These are phyloP conservation scores for Pogonognathellus flavescens DNA, from an alignment of 1,140 invertebrate species.

Conservation along the genomic window DNA sequence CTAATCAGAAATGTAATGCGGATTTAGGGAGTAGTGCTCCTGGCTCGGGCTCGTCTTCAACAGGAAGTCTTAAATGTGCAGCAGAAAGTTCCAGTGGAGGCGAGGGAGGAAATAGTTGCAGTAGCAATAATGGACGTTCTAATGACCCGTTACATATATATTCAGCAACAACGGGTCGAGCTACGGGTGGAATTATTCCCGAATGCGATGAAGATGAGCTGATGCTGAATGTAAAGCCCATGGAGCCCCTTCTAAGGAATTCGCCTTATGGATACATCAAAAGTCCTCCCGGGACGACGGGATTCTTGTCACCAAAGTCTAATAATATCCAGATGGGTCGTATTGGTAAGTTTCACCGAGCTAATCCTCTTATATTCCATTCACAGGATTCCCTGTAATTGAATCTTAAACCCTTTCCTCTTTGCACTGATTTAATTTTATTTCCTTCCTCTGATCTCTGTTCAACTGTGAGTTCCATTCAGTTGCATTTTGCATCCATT, in stretches of 20 bases:
- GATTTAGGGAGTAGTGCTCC: constrained; percentile 23
- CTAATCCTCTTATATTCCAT: constrained; percentile 37
- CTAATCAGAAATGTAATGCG: not conserved
- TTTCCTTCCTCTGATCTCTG: not conserved
- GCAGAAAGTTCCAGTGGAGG: constrained; percentile 7
- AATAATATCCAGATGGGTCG: constrained; percentile 42
- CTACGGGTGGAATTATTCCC: constrained; percentile 57
- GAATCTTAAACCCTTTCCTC: constrained; percentile 13
- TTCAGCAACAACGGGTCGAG: not conserved
- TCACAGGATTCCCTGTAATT: constrained; percentile 23
- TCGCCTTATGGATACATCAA: constrained; percentile 77
- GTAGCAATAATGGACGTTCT: constrained; percentile 13
- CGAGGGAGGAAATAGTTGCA: constrained; percentile 2
- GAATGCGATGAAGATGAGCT: constrained; percentile 80
- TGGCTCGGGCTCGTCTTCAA: not conserved
- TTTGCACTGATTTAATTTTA: not conserved
- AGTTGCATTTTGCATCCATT: not conserved
- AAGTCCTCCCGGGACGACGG: constrained; percentile 66
- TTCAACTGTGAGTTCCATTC: not conserved
- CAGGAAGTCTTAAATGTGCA: not conserved
- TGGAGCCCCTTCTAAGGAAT: constrained; percentile 85
- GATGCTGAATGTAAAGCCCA: constrained; percentile 88
- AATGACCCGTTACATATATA: constrained; percentile 6
- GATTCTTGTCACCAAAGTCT: constrained; percentile 60
- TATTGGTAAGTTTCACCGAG: constrained; percentile 51